These are phyloP conservation scores for Drosophila maculinotata DNA, from an alignment of 2,888 invertebrate species.

Conservation along the genomic window DNA sequence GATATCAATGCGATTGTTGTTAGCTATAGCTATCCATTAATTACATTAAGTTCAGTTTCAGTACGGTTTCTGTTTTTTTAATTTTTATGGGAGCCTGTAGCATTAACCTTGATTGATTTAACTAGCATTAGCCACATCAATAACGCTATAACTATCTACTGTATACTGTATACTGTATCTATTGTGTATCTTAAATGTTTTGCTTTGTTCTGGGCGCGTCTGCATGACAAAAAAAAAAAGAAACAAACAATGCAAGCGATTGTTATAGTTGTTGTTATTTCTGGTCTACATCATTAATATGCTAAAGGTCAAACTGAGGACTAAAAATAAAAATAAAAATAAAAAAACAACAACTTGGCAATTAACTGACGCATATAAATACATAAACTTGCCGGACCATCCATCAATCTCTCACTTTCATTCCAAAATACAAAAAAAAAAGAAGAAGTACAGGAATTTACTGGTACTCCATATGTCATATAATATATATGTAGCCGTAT, in stretches of 20 bases:
- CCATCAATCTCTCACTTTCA: constrained; percentile 77
- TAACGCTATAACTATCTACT: constrained; percentile 22
- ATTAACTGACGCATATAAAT: constrained; percentile 46
- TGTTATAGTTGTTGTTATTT: constrained; percentile 27
- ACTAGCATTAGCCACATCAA: constrained; percentile 36
- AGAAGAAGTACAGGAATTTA: constrained; percentile 43
- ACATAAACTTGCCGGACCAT: constrained; percentile 47
- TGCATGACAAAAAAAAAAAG: constrained; percentile 7
- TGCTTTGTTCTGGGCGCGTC: constrained; percentile 54
- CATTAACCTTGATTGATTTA: constrained; percentile 66
- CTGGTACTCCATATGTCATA: constrained; percentile 34
- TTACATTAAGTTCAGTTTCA: constrained; percentile 42
- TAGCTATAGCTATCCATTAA: constrained; percentile 60
- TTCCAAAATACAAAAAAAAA: constrained; percentile 34
- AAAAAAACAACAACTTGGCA: constrained; percentile 31
- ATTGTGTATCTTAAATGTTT: constrained; percentile 29
- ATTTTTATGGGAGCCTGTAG: constrained; percentile 23
- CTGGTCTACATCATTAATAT: constrained; percentile 57
- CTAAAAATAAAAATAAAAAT: constrained; percentile 17
- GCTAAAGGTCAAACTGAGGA: constrained; percentile 52
- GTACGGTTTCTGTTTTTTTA: constrained; percentile 23
- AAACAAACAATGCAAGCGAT: constrained; percentile 53
- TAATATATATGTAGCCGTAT: neutral
- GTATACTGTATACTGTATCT: no score
- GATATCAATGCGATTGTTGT: constrained; percentile 43